These are phyloP conservation scores for Mythimna pallens DNA, from an alignment of 2,888 invertebrate genomes.

Conservation along the genomic window DNA sequence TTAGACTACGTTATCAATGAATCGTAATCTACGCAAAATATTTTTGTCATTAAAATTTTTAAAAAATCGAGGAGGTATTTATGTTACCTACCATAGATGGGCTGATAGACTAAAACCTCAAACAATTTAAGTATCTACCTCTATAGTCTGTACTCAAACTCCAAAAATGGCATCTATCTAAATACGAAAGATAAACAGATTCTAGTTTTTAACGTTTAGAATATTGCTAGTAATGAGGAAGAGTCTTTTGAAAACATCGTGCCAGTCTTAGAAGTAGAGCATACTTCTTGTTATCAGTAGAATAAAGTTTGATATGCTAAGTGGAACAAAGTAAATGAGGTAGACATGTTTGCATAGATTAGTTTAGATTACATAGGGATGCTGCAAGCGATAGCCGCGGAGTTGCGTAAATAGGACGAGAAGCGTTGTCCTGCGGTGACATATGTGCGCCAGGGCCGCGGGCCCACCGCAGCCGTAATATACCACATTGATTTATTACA, in stretches of 20 bases:
- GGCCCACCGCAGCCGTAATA: conserved; percentile 60
- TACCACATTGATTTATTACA: conserved; percentile 70
- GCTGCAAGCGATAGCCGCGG: conserved; percentile 71
- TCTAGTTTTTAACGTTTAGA: conserved; percentile 24
- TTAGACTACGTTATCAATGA: conserved; percentile 58
- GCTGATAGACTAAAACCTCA: conserved; percentile 20
- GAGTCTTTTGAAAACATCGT: conserved; percentile 38
- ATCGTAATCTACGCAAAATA: conserved; percentile 52
- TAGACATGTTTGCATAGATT: conserved; percentile 72
- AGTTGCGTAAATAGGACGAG: conserved; percentile 80
- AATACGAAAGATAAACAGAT: conserved; percentile 24
- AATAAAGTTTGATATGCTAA: conserved; percentile 69
- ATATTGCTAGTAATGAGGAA: conserved; percentile 16
- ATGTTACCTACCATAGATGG: conserved; percentile 16
- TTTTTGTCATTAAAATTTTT: conserved; percentile 13
- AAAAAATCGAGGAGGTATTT: background rate
- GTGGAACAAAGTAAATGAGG: conserved; percentile 68
- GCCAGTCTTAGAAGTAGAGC: conserved; percentile 42
- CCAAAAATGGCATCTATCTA: conserved; percentile 26
- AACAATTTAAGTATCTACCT: conserved; percentile 40
- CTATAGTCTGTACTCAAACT: background rate
- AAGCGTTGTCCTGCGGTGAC: conserved; percentile 70
- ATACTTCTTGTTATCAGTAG: conserved; percentile 70
- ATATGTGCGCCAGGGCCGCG: conserved; percentile 63
- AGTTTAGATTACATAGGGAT: conserved; percentile 74